These are phyloP conservation scores for Chelonia mydas DNA, from an alignment of 2,797 vertebrate genomes.

Conservation along the genomic window DNA sequence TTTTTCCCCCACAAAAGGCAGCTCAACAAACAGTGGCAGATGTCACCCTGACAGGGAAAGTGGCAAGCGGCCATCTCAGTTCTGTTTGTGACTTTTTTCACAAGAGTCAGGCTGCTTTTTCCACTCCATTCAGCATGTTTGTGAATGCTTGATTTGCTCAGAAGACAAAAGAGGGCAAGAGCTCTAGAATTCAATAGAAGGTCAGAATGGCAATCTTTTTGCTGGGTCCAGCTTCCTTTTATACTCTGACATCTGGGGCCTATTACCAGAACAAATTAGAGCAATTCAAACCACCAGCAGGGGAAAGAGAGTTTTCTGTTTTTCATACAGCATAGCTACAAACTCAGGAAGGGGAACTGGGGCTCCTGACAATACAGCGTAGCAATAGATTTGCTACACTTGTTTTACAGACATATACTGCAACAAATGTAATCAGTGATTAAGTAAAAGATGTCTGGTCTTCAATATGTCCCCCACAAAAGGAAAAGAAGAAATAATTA, in stretches of 20 bases:
- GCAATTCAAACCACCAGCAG: constrained; percentile 69
- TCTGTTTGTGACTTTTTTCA: constrained; percentile 63
- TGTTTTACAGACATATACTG: constrained; percentile 25
- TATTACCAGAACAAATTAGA: constrained; percentile 80
- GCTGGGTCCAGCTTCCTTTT: constrained; percentile 55
- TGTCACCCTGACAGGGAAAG: constrained; percentile 57
- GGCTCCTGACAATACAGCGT: neutral
- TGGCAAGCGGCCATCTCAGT: constrained; percentile 53
- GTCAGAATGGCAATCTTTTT: constrained; percentile 76
- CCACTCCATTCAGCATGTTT: constrained; percentile 64
- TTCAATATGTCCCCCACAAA: constrained; percentile 27
- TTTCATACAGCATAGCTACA: constrained; percentile 32
- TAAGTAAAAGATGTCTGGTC: constrained; percentile 47
- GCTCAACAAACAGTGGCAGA: constrained; percentile 52
- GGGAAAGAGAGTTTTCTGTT: constrained; percentile 60
- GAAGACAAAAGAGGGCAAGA: constrained; percentile 68
- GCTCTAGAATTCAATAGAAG: constrained; percentile 77
- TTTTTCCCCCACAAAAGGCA: neutral
- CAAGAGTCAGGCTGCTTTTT: constrained; percentile 56
- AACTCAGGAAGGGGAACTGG: constrained; percentile 22
- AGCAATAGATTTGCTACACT: constrained; percentile 66
- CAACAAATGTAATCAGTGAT: constrained; percentile 41
- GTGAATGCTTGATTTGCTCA: constrained; percentile 73
- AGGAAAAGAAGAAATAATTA: constrained; percentile 52
- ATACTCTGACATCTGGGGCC: constrained; percentile 78